A percentile compares a stretch with the other conserved stretches of the same genome.
Evolutionary conservation across 2,113 vertebrate species (phyloP).

Genomic region (Electrona antarctica): DNA sequence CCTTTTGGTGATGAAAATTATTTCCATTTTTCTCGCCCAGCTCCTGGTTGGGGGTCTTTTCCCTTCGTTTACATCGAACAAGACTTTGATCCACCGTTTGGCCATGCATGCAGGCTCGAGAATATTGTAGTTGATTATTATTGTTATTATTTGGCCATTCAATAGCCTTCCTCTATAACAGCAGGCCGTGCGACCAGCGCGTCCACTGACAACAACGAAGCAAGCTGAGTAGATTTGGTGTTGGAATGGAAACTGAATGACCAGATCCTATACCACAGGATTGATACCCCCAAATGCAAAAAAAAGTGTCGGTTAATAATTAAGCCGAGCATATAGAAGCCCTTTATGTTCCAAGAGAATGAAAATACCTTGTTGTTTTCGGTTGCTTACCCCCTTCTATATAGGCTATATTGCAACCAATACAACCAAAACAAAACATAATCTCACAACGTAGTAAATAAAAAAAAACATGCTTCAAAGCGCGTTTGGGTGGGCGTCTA

Average conservation of each 20-base stretch:
- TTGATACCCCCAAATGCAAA: conserved; percentile 29
- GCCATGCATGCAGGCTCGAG: neutral
- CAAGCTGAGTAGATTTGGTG: neutral
- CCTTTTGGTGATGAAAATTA: conserved; percentile 82
- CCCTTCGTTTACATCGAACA: conserved; percentile 30
- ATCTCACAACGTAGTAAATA: conserved; percentile 22
- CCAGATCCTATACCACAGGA: conserved; percentile 26
- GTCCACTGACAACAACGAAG: neutral
- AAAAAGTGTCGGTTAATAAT: conserved; percentile 64
- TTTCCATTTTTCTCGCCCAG: conserved; percentile 67
- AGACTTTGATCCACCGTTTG: conserved; percentile 44
- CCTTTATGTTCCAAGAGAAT: conserved; percentile 63
- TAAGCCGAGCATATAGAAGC: conserved; percentile 62
- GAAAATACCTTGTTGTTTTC: conserved; percentile 56
- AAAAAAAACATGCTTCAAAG: conserved; percentile 49
- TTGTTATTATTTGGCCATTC: neutral
- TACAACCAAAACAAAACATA: conserved; percentile 25
- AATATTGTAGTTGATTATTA: neutral
- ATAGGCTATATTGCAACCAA: neutral
- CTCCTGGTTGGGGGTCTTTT: conserved; percentile 46
- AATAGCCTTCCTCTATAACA: neutral
- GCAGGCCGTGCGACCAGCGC: neutral
- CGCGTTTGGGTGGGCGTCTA: conserved; percentile 8
- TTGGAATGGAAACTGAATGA: conserved; percentile 24
- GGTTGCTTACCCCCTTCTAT: conserved; percentile 59